Base-by-base conservation (phyloP, 2,888 invertebrate genomes). In the Aromia moschata region DNA sequence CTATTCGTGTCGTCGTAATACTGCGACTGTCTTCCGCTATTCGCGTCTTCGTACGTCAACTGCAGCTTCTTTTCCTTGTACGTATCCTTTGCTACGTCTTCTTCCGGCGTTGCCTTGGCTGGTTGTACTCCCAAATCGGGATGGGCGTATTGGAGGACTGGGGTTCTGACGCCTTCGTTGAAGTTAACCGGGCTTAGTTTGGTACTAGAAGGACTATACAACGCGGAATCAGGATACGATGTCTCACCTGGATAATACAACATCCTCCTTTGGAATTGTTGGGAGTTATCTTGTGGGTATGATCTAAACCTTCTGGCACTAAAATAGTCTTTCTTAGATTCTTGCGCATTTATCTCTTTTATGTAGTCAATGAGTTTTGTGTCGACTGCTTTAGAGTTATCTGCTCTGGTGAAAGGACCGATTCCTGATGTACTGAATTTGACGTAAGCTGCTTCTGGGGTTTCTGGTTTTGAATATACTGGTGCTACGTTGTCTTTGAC, bases 81-180 rank as follows among this genome's bases (percentile, higher is more conserved):
- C 73, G 68, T 78, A 70, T 68, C 60, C n/a, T 65, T 67, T 18
- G 67, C 60, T 14, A 65, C 17, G 18, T 69, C 64, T 18, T 72
- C 68, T 20, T 82, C 81, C 17, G 76, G 74, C 1, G 82, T 83
- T 1, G 83, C 83, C 77, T 88, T 89, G 0, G 90, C 91, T 0
- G 91, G 89, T 75, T 92, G 91, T 0, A 90, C 87, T 10, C 91
- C 92, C 2, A 91, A 79, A 70, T 92, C 92, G 0, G 92, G 92
- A 75, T 92, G 91, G 0, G 91, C 91, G 72, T 92, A 92, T 71
- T 91, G 91, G 0, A 91, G 81, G 1, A 92, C 90, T 0, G 92
- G 91, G 16, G 89, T 87, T 36, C 91, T 82, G 0, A 89, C 88
- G 20, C 89, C 89, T 68, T 90, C 88, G 60, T 88, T 89, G 61